Evolutionary conservation across 2,113 vertebrate species (phyloP), one percentile per base, ranked within the genome.

Genomic region (Hydropotes inermis): DNA sequence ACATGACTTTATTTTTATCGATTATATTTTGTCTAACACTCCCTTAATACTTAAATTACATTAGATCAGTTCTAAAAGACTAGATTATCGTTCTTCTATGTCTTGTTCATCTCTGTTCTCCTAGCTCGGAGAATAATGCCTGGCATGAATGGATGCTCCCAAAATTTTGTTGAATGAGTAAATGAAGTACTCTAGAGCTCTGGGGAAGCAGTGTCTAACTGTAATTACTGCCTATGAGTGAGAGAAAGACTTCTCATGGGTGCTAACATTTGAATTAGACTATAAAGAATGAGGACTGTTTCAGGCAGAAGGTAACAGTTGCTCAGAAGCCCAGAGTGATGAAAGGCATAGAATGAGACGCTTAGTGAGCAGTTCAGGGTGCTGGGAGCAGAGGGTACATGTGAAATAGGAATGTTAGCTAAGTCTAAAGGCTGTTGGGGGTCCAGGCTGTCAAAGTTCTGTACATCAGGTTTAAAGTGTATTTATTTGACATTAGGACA

Each of bases 291-390:
- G 3, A 70, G 14, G 50, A 74, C 25, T 21, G 87, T 91, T 86
- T 57, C 25, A 17, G 4, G 7, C 45, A 47, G 28, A 47, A 52
- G 30, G 15, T 4, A 60, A 21, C 30, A 6, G 2, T 54, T 60
- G 28, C 1, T 21, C 3, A 27, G 25, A 79, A 64, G 43, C 54
- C 52, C 52, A 45, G 16, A 45, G 30, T 64, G 57, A 50, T 27
- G 13, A 79, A 87, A 82, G 19, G 7, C 5, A 28, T 58, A 45
- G 27, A 61, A 5, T 7, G 50, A 93, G 83, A 64, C 36, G 12
- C 9, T 12, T 1, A 15, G 14, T 5, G 6, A 45, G 8, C 2
- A 30, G 47, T 54, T 55, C 16, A 3, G 1, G 3, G 5, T 5
- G 6, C 9, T 19, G 21, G 13, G 9, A 61, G 3, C 36, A 16